phyloP scores from a whole-genome alignment of 2,113 vertebrate species.

The Bubalus kerabau region DNA sequence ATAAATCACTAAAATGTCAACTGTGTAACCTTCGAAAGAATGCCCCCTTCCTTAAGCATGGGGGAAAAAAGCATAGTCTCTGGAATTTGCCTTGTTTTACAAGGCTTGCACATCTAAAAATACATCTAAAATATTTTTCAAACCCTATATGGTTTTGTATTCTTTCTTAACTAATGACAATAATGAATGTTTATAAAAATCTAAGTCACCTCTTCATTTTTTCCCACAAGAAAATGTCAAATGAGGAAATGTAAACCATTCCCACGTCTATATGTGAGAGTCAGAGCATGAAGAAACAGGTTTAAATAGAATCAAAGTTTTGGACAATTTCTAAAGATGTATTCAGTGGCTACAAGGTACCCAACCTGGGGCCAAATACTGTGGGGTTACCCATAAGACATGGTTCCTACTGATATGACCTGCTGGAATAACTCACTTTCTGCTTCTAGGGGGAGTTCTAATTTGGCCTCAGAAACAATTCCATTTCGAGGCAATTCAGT shows the following conservation, averaged over 20 bases:
- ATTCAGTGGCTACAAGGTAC: not conserved
- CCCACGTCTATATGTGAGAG: not conserved
- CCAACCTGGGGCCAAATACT: not conserved
- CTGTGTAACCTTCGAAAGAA: not conserved
- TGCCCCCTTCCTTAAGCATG: not conserved
- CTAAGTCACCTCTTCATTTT: not conserved
- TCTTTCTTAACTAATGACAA: not conserved
- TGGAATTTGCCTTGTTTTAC: not conserved
- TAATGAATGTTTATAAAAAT: not conserved
- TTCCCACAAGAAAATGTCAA: not conserved
- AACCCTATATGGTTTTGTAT: not conserved
- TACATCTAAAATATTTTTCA: not conserved
- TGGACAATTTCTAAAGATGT: not conserved
- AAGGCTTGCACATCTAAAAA: not conserved
- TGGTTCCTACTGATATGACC: not conserved
- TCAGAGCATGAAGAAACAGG: not conserved
- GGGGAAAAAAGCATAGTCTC: not conserved
- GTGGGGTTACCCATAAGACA: not conserved
- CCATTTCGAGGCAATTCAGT: not conserved
- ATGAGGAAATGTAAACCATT: not conserved
- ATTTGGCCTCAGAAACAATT: not conserved
- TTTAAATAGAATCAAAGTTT: not conserved
- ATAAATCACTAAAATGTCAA: slow-evolving; percentile 35
- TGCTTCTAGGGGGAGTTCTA: not conserved
- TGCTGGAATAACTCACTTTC: not conserved